These are phyloP conservation scores for Cephus sareptanus DNA, from an alignment of 2,888 invertebrate species.

Conservation along the genomic window DNA sequence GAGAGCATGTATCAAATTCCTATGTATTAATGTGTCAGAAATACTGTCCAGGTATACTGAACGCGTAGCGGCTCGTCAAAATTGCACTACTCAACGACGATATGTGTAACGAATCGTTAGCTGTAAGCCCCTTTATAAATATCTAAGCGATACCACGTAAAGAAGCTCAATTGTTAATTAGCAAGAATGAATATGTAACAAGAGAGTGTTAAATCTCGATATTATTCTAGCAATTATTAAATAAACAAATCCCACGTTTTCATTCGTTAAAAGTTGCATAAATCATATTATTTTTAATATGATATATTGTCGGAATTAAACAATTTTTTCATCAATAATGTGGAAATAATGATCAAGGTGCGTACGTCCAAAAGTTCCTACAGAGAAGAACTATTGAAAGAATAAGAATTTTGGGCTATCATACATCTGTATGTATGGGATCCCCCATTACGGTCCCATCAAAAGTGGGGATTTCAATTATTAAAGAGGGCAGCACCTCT, in stretches of 20 bases:
- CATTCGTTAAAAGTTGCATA: neutral
- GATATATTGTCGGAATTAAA: no score
- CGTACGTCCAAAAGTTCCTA: no score
- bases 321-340: no score
- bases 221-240: slow-evolving; percentile 37
- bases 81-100: neutral
- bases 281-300: neutral
- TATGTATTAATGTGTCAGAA: neutral
- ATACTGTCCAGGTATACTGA: slow-evolving; percentile 10
- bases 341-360: no score
- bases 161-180: slow-evolving; percentile 44
- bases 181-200: slow-evolving; percentile 38
- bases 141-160: slow-evolving; percentile 30
- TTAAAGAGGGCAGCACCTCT: neutral
- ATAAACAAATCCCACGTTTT: slow-evolving; percentile 20
- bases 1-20: neutral
- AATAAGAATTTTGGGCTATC: neutral
- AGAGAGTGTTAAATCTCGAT: slow-evolving; percentile 39
- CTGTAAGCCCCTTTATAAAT: slow-evolving; percentile 29
- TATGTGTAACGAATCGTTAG: slow-evolving; percentile 20
- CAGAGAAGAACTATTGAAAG: neutral
- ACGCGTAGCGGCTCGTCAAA: neutral
- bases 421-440: neutral
- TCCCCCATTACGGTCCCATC: neutral
- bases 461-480: no score